These are phyloP conservation scores for Hylia prasina DNA, from an alignment of 2,113 vertebrate genomes.

Conservation along the genomic window DNA sequence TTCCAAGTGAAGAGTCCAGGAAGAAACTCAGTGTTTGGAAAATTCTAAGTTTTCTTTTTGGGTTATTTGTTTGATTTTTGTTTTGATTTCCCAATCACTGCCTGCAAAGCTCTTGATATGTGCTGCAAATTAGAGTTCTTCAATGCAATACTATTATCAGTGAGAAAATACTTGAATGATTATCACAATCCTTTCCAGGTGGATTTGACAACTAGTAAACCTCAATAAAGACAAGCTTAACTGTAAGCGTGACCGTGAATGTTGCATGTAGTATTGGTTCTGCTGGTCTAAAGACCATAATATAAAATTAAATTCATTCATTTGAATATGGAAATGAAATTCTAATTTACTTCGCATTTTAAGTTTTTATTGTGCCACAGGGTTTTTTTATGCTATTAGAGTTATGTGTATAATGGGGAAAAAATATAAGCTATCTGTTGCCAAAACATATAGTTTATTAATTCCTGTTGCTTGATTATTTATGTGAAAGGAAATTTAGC, in stretches of 20 bases:
- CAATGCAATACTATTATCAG: neutral
- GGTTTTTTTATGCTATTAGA: neutral
- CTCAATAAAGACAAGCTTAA: neutral
- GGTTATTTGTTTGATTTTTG: neutral
- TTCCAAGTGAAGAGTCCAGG: neutral
- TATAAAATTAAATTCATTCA: neutral
- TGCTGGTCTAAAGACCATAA: neutral
- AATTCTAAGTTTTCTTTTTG: neutral
- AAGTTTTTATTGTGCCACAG: neutral
- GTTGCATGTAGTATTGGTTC: neutral
- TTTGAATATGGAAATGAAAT: neutral
- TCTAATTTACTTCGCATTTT: neutral
- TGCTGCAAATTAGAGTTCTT: neutral
- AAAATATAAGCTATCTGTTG: neutral
- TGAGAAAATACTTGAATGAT: neutral
- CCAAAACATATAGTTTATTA: neutral
- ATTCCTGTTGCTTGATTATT: neutral
- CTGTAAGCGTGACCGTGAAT: neutral
- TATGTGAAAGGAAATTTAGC: neutral
- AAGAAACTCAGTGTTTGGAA: neutral
- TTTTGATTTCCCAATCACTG: neutral
- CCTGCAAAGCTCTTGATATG: neutral
- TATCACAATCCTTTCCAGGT: neutral
- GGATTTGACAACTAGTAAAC: neutral
- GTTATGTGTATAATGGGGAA: neutral